Percentiles rank a stretch among this genome's conserved stretches.
Evolutionary conservation across 2,113 vertebrate genomes (phyloP).

Genomic region (Nesoenas mayeri): DNA sequence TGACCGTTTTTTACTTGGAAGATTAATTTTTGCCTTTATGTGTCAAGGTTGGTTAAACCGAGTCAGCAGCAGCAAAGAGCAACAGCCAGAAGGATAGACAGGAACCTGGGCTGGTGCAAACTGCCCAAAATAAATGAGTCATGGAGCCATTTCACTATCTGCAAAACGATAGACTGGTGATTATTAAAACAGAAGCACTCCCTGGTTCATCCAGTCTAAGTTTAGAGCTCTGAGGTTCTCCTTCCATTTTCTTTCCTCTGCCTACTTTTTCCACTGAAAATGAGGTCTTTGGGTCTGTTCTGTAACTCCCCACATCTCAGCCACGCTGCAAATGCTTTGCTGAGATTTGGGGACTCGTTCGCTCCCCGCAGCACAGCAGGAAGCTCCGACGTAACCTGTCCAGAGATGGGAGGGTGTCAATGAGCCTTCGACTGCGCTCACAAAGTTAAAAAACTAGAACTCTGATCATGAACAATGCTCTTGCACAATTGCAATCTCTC

Average conservation of each 20-base stretch:
- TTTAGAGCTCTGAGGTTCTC: neutral
- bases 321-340: neutral
- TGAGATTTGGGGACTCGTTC: neutral
- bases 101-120: slow-evolving; percentile 40
- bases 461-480: neutral
- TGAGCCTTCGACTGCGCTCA: neutral
- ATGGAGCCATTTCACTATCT: slow-evolving; percentile 21
- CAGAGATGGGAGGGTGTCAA: neutral
- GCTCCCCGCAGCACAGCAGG: neutral
- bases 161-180: slow-evolving; percentile 40
- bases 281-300: neutral
- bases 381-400: rapidly evolving
- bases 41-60: slow-evolving; percentile 62
- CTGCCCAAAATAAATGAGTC: neutral
- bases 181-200: slow-evolving; percentile 66
- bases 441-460: neutral
- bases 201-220: neutral
- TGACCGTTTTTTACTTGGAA: slow-evolving; percentile 61
- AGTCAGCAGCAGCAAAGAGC: slow-evolving; percentile 30
- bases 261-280: neutral
- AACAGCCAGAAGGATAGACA: slow-evolving; percentile 30
- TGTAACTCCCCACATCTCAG: neutral
- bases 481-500: neutral
- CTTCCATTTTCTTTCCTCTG: neutral
- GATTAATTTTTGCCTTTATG: slow-evolving; percentile 71